Conservation (phyloP, 2,113 vertebrate species). For the Syrmaticus mikado region DNA sequence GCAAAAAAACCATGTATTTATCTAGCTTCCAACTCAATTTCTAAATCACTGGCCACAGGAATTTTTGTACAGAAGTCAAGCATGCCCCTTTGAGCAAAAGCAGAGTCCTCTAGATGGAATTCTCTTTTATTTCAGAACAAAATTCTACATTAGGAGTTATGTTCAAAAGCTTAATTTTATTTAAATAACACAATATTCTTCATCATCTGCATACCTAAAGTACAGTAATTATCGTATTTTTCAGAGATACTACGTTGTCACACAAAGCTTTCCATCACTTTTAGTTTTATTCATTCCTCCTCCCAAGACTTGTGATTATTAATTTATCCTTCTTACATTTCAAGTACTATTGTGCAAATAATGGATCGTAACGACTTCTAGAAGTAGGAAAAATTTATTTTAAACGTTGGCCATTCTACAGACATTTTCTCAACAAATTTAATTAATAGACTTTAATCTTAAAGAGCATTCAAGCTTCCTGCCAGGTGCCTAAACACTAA, state of each 20-base stretch:
- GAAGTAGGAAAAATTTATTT: background rate
- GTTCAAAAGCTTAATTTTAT: background rate
- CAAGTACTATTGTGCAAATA: background rate
- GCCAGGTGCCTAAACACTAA: conserved; percentile 78
- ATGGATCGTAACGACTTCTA: background rate
- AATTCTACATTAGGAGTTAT: background rate
- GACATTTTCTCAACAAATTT: conserved; percentile 26
- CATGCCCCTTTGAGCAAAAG: background rate
- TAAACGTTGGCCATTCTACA: background rate
- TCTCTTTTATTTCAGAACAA: background rate
- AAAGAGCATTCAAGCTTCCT: conserved; percentile 78
- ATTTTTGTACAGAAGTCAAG: background rate
- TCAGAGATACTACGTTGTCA: background rate
- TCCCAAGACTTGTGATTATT: background rate
- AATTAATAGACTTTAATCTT: conserved; percentile 67
- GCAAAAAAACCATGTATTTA: background rate
- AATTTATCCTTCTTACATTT: background rate
- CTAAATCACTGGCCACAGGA: background rate
- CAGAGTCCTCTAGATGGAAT: background rate
- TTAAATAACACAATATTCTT: background rate
- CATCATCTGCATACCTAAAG: background rate
- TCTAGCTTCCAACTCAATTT: background rate
- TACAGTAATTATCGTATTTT: background rate
- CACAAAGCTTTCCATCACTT: background rate
- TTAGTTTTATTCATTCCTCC: background rate